Evolutionary conservation across 2,888 invertebrate genomes (phyloP), one percentile per base, ranked within the genome.

Genomic region (Elegia similella): DNA sequence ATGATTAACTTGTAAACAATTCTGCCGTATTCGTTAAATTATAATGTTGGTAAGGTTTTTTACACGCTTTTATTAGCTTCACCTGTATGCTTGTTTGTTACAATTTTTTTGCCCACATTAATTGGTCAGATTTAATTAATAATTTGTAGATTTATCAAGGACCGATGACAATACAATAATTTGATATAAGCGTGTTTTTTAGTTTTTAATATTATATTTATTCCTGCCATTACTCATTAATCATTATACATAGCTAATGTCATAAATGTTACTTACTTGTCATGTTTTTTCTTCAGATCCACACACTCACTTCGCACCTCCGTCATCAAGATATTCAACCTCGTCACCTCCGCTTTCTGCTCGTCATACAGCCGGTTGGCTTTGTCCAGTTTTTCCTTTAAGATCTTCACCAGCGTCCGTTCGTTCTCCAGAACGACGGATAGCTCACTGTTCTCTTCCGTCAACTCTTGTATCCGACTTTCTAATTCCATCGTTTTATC

Each of bases 361-460:
- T 93, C 93, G 59, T 88, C 90, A 58, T 89, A 82, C 55, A 92
- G 75, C 58, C 85, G 65, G 63, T 87, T 90, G 6, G 92, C 78
- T 68, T 92, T 92, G n/a, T 90, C 89, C 53, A 92, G 77, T 60
- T 92, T 89, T 63, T 92, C 92, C 52, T 83, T 80, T 7, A 93
- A 70, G 1, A 92, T 89, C 67, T 75, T 80, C 66, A 92, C 93
- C 15, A 92, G 75, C 29, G 89, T 87, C 59, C 93, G 82, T 71
- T 94, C 93, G 23, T 90, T 92, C 61, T 93, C 93, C 15, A 93
- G 73, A 0, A 92, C 88, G 50, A 91, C 82, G 8, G 76, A 71
- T 53, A 94, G 70, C 60, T 91, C 92, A 60, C 80, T 82, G 66
- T 92, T 91, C 69, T 93, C 89, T 59, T 90, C 92, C 43, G 80